Base-by-base conservation (phyloP, 2,797 vertebrate species). In the Trachurus trachurus region DNA sequence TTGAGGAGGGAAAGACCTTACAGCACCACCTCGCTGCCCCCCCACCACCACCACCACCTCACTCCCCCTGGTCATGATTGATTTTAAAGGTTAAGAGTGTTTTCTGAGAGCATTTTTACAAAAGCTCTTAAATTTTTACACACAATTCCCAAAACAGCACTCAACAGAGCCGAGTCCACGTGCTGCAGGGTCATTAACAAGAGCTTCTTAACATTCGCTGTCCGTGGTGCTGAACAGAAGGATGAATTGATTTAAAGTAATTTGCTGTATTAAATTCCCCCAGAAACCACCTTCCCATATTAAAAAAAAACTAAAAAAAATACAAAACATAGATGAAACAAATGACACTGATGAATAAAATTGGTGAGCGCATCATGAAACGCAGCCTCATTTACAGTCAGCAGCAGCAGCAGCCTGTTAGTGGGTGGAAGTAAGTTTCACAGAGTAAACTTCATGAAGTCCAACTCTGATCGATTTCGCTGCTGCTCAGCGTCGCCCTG, bases 51-150 rank as follows among this genome's bases (percentile, higher is more conserved):
- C 4, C 31, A 34, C 31, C 31, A 5, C 31, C 4, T 1, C 8
- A 1, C 37, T 7, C 37, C 4, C 6, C 37, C 29, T 6, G 34
- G 19, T 19, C 47, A 60, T 40, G 26, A 79, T 39, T 63, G 26
- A 72, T 64, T 82, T 59, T 39, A 52, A 71, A 67, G 61, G 52
- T 74, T 68, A 71, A 49, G 37, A 61, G 37, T 53, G 22, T 65
- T 66, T 74, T 80, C 16, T 21, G 34, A 61, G 17, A 66, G 49
- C 31, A 54, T 66, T 84, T 81, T 75, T 60, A 52, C n/a, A 62
- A 79, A 81, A 77, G 56, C 57, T 70, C 29, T 60, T 76, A 66
- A 15, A 71, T 56, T 67, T 80, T 67, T 61, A 65, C 50, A 39
- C 26, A 42, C 39, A 40, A 68, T 87, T 71, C 78, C 58, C 44